Evolutionary conservation across 2,797 vertebrate species (phyloP), one percentile per base, ranked within the genome.

Genomic region (Psittacula derbiana): DNA sequence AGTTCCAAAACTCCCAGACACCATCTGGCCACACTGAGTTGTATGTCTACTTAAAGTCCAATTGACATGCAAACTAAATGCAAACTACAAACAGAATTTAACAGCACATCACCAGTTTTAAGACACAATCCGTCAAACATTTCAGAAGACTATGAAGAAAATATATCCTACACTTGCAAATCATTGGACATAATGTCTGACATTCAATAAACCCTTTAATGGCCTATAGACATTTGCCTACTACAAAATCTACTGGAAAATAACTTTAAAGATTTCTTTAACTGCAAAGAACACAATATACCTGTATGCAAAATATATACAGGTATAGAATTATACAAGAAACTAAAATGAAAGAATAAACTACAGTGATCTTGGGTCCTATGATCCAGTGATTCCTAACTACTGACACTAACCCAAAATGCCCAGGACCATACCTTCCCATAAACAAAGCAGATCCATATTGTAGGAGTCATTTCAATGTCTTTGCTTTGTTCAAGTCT

Each of bases 21-120:
- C 94, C 97, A 98, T 97, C 96, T 98, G 98, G 96, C 82, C 66
- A 92, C 84, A 85, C 4, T 33, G 96, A 97, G 95, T 95, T 95
- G 95, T 87, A 74, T 93, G 92, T 93, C 89, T 97, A 96, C 80
- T 95, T 97, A 94, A 95, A 97, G 83, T 96, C 83, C 94, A 97
- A 97, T 96, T 98, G 97, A 96, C 93, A 97, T 96, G 95, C 96
- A 98, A 98, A 98, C 93, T 92, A 97, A 96, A 97, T 97, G 96
- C 96, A 97, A 97, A 97, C 78, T 90, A 93, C 90, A 94, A 97
- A 95, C 92, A 95, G 76, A 97, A 97, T 96, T 95, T 97, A 97
- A 96, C 94, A 96, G 88, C 91, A 91, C 88, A 96, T 80, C 94
- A 83, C 83, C 90, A 96, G 80, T 97, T 98, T 97, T 96, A 97